phyloP scores from a whole-genome alignment of 1,140 invertebrate genomes.

The Solenopsis fugax region DNA sequence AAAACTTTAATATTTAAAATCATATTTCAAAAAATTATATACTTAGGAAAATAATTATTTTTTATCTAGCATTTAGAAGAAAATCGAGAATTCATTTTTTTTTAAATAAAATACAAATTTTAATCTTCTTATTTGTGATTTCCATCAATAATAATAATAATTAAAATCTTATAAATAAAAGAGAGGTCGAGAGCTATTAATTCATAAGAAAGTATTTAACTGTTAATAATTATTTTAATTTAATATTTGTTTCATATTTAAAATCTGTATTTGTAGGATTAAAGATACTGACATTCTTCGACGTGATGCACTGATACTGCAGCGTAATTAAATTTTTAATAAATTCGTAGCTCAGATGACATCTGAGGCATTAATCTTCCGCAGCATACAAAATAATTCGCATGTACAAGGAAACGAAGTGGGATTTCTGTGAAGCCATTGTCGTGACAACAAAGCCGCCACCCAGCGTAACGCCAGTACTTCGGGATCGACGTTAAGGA shows the following conservation, averaged over 20 bases:
- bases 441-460: slow-evolving; percentile 75
- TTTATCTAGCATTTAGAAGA: neutral
- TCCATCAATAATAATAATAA: neutral
- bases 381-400: slow-evolving; percentile 68
- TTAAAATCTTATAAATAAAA: neutral
- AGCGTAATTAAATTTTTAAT: slow-evolving; percentile 59
- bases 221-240: neutral
- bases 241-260: neutral
- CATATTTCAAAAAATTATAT: neutral
- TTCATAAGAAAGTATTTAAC: neutral
- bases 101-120: neutral
- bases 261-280: neutral
- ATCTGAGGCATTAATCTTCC: slow-evolving; percentile 31
- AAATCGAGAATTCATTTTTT: neutral
- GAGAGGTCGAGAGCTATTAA: neutral
- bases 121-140: neutral
- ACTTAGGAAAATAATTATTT: neutral
- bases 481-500: slow-evolving; percentile 76
- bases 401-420: slow-evolving; percentile 65
- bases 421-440: slow-evolving; percentile 72
- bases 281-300: slow-evolving; percentile 22
- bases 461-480: slow-evolving; percentile 48
- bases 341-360: slow-evolving; percentile 27
- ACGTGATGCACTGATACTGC: neutral
- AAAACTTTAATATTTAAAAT: neutral